These are phyloP conservation scores for Drosophila affinis DNA, from an alignment of 2,888 invertebrate genomes.

Conservation along the genomic window DNA sequence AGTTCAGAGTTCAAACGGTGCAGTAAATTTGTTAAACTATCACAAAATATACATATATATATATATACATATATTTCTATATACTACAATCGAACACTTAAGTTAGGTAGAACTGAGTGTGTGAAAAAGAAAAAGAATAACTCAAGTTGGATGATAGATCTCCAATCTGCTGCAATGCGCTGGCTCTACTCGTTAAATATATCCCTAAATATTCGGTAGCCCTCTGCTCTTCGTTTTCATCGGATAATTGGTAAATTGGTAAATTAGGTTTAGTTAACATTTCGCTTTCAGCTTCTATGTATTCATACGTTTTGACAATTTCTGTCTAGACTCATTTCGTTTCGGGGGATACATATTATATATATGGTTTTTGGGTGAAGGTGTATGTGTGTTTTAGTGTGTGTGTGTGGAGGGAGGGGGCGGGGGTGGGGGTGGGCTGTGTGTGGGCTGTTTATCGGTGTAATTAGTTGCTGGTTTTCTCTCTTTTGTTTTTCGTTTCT, in stretches of 20 bases:
- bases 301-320: slow-evolving; percentile 48
- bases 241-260: neutral
- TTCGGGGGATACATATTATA: slow-evolving; percentile 28
- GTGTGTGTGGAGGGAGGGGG: slow-evolving; percentile 23
- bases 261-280: slow-evolving; percentile 31
- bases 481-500: slow-evolving; percentile 42
- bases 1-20: slow-evolving; percentile 32
- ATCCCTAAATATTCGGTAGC: slow-evolving; percentile 33
- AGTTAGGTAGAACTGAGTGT: slow-evolving; percentile 44
- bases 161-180: slow-evolving; percentile 12
- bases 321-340: slow-evolving; percentile 44
- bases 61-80: neutral
- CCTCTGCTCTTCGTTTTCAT: neutral
- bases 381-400: slow-evolving; percentile 16
- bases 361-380: neutral
- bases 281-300: slow-evolving; percentile 55
- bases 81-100: slow-evolving; percentile 64
- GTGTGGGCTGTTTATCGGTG: slow-evolving; percentile 45
- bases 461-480: slow-evolving; percentile 33
- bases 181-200: slow-evolving; percentile 17
- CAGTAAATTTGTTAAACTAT: slow-evolving; percentile 56
- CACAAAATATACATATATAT: slow-evolving; percentile 54
- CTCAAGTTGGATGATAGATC: slow-evolving; percentile 16
- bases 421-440: too few species aligned
- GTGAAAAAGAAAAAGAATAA: slow-evolving; percentile 14